These are phyloP conservation scores for Halcyon malimbica DNA, from an alignment of 2,113 vertebrate species.

Conservation along the genomic window DNA sequence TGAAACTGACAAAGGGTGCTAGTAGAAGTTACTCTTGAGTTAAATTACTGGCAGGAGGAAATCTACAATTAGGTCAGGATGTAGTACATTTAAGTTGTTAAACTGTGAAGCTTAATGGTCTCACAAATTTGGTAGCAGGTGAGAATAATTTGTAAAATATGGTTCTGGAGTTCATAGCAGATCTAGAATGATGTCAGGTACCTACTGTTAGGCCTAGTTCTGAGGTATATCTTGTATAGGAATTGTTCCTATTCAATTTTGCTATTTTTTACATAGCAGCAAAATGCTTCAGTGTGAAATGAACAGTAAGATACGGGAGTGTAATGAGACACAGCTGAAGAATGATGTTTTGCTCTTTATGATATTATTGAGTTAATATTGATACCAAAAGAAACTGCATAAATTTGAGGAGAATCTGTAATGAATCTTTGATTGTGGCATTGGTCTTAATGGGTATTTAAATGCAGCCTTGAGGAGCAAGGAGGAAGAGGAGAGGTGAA, in stretches of 20 bases:
- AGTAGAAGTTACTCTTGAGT: background rate
- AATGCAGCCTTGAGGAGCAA: background rate
- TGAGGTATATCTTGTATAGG: background rate
- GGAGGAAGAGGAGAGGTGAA: background rate
- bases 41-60: background rate
- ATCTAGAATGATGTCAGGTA: background rate
- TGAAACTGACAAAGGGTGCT: background rate
- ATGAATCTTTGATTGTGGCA: background rate
- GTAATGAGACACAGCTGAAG: background rate
- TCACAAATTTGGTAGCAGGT: background rate
- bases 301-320: background rate
- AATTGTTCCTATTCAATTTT: background rate
- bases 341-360: background rate
- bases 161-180: background rate
- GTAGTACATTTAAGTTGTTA: background rate
- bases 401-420: background rate
- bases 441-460: background rate
- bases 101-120: background rate
- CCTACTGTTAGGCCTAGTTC: background rate
- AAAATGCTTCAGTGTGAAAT: background rate
- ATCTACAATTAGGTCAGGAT: background rate
- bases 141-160: background rate
- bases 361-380: background rate
- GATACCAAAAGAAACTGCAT: background rate
- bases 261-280: background rate